Percentiles rank a stretch among this genome's conserved stretches.
These are phyloP conservation scores for Sarotherodon lohbergeri DNA, from an alignment of 2,113 vertebrate species.

Conservation along the genomic window DNA sequence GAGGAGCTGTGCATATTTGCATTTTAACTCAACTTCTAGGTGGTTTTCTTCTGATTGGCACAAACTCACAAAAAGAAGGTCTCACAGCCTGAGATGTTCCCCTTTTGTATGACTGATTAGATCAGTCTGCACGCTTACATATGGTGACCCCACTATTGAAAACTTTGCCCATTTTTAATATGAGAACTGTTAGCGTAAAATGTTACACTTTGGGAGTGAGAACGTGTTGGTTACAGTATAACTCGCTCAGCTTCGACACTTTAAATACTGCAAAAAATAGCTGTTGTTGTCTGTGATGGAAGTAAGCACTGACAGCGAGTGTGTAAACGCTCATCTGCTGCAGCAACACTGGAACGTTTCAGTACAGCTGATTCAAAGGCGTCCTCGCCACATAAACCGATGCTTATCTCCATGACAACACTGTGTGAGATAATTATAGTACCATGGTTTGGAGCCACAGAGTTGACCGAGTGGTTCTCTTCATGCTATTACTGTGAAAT, in stretches of 20 bases:
- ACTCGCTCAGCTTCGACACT: neutral
- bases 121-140: neutral
- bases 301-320: neutral
- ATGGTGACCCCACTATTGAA: neutral
- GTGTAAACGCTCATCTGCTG: neutral
- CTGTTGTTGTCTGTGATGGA: neutral
- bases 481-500: neutral
- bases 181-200: neutral
- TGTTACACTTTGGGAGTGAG: neutral
- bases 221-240: neutral
- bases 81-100: neutral
- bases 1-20: neutral
- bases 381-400: neutral
- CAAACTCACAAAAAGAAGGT: neutral
- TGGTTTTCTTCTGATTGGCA: neutral
- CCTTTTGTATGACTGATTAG: neutral
- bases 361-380: neutral
- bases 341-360: neutral
- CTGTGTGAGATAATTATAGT: slow-evolving; percentile 13
- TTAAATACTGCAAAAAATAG: neutral
- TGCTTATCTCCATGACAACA: slow-evolving; percentile 36
- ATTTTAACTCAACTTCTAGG: neutral
- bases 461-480: neutral
- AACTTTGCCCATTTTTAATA: neutral
- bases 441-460: neutral